Evolutionary conservation across 2,888 invertebrate species (phyloP).

Genomic region (Physocephala rufipes): DNA sequence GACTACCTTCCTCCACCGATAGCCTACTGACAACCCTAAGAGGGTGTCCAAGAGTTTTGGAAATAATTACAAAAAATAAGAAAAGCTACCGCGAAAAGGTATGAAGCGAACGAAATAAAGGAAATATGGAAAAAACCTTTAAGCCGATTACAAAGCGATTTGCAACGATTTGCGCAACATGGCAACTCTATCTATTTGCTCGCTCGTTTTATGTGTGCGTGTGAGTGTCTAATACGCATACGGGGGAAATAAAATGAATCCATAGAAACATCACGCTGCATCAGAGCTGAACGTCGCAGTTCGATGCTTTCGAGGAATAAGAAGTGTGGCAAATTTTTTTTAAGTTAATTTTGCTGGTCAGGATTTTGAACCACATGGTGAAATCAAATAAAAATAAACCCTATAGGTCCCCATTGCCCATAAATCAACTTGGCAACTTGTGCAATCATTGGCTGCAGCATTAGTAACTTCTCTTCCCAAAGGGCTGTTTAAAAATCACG

Average conservation of each 20-base stretch:
- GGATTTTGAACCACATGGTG: neutral
- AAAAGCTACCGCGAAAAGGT: neutral
- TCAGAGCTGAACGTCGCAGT: too few species aligned
- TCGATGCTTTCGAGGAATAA: too few species aligned
- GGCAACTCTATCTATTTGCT: neutral
- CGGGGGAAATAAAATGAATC: neutral
- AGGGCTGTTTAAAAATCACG: too few species aligned
- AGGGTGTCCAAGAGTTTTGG: neutral
- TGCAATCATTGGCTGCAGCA: neutral
- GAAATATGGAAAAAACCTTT: neutral
- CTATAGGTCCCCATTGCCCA: too few species aligned
- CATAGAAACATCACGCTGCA: neutral
- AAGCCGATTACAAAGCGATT: conserved; percentile 24
- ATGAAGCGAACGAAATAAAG: neutral
- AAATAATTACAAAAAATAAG: neutral
- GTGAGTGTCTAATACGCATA: neutral
- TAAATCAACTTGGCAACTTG: neutral
- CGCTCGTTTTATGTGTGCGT: neutral
- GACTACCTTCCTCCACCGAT: too few species aligned
- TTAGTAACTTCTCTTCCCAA: too few species aligned
- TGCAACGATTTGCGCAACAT: conserved; percentile 1
- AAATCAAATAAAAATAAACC: neutral
- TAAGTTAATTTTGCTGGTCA: neutral
- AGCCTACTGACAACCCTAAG: neutral
- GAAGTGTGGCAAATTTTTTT: neutral